Conservation (phyloP, 1,140 invertebrate genomes). For the Bombus vancouverensis region DNA sequence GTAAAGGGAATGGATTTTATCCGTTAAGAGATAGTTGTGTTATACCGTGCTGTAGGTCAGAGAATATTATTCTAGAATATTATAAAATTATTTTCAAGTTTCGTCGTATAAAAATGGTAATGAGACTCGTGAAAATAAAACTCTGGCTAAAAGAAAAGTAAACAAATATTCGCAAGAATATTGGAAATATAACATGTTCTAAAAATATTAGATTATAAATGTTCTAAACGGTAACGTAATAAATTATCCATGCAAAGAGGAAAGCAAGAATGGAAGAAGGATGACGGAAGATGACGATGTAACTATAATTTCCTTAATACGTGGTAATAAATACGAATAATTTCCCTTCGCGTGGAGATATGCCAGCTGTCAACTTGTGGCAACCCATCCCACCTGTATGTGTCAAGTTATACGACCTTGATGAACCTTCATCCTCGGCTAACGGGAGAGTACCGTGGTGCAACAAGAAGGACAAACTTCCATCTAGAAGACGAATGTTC, state of each 20-base stretch:
- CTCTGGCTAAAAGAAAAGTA: too few relatives aligned
- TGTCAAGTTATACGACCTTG: constrained; percentile 25
- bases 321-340: background rate
- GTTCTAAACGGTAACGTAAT: too few relatives aligned
- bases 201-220: too few relatives aligned
- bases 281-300: background rate
- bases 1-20: background rate
- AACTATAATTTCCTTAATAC: background rate
- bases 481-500: constrained; percentile 46
- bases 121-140: too few relatives aligned
- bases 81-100: too few relatives aligned
- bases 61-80: too few relatives aligned
- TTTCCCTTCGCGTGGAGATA: background rate
- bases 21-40: background rate
- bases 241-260: too few relatives aligned
- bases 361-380: background rate
- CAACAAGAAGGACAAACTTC: constrained; percentile 34
- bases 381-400: background rate
- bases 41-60: too few relatives aligned
- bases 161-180: too few relatives aligned
- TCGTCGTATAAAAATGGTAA: too few relatives aligned
- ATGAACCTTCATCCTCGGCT: constrained; percentile 38
- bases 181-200: too few relatives aligned
- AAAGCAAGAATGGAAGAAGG: background rate
- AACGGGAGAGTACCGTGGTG: constrained; percentile 32